These are phyloP conservation scores for Argynnis bischoffii DNA, from an alignment of 2,888 invertebrate genomes.

Conservation along the genomic window DNA sequence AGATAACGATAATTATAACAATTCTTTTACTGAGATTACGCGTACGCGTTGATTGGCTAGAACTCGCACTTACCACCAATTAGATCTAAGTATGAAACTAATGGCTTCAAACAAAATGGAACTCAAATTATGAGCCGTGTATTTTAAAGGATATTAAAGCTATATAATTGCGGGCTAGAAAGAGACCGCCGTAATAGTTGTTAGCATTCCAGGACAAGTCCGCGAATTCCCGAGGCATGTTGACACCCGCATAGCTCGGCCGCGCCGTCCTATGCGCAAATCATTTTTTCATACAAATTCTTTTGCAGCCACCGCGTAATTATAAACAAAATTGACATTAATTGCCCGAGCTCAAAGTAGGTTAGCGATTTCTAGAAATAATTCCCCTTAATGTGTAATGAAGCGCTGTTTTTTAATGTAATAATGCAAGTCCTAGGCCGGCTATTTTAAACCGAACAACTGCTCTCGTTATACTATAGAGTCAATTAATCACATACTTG, in stretches of 20 bases:
- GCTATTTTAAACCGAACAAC: constrained; percentile 17
- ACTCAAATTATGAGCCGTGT: constrained; percentile 39
- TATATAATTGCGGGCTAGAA: constrained; percentile 46
- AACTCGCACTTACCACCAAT: constrained; percentile 37
- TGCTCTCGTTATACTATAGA: constrained; percentile 13
- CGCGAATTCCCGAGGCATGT: constrained; percentile 44
- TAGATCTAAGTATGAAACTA: constrained; percentile 39
- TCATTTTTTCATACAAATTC: constrained; percentile 56
- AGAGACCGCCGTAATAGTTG: constrained; percentile 42
- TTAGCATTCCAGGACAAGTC: constrained; percentile 46
- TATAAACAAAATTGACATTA: constrained; percentile 79
- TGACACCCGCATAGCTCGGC: constrained; percentile 44
- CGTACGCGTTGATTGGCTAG: constrained; percentile 36
- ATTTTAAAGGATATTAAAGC: constrained; percentile 41
- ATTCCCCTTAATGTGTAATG: constrained; percentile 40
- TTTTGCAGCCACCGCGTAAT: constrained; percentile 53
- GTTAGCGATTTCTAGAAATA: constrained; percentile 74
- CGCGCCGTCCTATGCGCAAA: constrained; percentile 45
- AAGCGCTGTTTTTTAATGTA: constrained; percentile 29
- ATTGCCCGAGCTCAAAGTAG: constrained; percentile 68
- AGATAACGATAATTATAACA: constrained; percentile 27
- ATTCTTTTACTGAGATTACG: constrained; percentile 34
- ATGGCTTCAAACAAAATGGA: constrained; percentile 42
- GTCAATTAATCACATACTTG: constrained; percentile 21
- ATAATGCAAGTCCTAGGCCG: constrained; percentile 8